Evolutionary conservation across 2,113 vertebrate genomes (phyloP).

Genomic region (Promerops cafer): DNA sequence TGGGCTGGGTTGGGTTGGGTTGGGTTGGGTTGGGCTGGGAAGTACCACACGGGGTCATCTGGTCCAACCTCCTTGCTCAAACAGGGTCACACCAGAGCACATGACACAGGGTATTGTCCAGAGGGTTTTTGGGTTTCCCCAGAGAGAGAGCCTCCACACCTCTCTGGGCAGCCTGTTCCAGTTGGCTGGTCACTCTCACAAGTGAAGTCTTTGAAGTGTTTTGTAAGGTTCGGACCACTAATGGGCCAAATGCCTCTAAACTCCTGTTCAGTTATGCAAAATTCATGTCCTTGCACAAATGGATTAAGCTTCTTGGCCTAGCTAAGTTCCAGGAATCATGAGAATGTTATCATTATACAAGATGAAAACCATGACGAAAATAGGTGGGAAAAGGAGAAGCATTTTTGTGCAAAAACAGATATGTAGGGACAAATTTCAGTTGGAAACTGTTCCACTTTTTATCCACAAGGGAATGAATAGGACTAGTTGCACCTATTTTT

Average conservation of each 20-base stretch:
- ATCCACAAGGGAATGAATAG: neutral
- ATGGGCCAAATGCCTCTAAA: neutral
- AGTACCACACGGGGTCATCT: fast-evolving
- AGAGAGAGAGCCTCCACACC: neutral
- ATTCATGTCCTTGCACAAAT: neutral
- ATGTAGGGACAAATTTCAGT: neutral
- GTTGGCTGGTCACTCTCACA: neutral
- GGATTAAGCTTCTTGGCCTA: neutral
- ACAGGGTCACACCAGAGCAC: neutral
- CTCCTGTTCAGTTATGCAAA: neutral
- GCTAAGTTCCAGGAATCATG: neutral
- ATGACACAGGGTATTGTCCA: neutral
- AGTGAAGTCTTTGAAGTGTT: neutral
- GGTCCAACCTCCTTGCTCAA: neutral
- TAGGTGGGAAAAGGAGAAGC: neutral
- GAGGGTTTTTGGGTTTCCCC: neutral
- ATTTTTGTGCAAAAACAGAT: neutral
- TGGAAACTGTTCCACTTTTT: neutral
- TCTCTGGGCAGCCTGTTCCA: neutral
- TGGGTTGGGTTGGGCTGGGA: too few species aligned
- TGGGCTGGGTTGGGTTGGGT: too few species aligned
- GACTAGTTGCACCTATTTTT: neutral
- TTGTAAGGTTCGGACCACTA: neutral
- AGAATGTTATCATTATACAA: too few species aligned
- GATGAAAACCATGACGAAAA: neutral